Conservation (phyloP, 2,113 vertebrate species). For the Hymenochirus boettgeri region DNA sequence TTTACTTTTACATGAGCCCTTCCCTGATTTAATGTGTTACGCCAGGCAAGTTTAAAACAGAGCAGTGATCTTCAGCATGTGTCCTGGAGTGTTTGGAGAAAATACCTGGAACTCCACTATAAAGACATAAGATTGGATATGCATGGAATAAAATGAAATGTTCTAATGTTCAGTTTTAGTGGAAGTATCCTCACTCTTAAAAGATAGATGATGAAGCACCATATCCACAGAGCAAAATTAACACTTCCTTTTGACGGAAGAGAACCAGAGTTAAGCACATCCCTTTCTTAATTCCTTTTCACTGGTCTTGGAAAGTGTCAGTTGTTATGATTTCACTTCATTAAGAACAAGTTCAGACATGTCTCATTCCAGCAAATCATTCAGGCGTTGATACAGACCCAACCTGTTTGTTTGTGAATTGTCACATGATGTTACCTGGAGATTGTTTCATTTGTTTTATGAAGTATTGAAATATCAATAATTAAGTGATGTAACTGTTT, state of each 20-base stretch:
- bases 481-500: too few species aligned
- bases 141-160: too few species aligned
- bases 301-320: slow-evolving; percentile 7
- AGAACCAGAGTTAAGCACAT: not conserved
- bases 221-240: too few species aligned
- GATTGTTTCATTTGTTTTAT: too few species aligned
- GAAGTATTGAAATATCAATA: too few species aligned
- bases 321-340: not conserved
- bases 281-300: not conserved
- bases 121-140: too few species aligned
- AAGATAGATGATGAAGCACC: too few species aligned
- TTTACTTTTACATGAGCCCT: slow-evolving; percentile 39
- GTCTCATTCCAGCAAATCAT: slow-evolving; percentile 23
- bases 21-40: slow-evolving; percentile 17
- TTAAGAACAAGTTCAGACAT: slow-evolving; percentile 12
- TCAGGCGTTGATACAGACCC: slow-evolving; percentile 5
- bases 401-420: not conserved
- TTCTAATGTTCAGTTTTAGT: not conserved
- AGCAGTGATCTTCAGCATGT: not conserved
- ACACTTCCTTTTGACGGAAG: not conserved
- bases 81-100: not conserved
- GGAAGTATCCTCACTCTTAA: not conserved
- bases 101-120: too few species aligned
- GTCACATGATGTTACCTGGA: too few species aligned
- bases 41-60: not conserved